Evolutionary conservation across 2,797 vertebrate species (phyloP), one percentile per base, ranked within the genome.

Genomic region (Scarus forsteni): DNA sequence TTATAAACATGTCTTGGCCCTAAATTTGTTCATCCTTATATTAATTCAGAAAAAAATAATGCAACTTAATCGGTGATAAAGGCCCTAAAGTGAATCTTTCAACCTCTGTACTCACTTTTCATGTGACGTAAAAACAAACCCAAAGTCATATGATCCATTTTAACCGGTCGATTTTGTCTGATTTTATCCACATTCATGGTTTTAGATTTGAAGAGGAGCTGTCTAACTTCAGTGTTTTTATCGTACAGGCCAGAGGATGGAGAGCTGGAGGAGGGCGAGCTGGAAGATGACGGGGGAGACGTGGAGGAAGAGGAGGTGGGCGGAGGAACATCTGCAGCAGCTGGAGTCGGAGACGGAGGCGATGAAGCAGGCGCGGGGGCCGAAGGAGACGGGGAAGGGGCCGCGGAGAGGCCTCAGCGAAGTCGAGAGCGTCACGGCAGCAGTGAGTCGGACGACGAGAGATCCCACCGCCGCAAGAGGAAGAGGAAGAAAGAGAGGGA

Each of bases 181-280:
- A 27, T 14, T 3, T n/a, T 39, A 8, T 27, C 2, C 27, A 27
- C 27, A 4, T 27, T 27, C 27, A 27, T 27, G 4, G 2, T 27
- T 27, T 27, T 27, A 27, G 27, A 27, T 27, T 27, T 27, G 27
- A 27, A 27, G 27, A 27, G 4, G 27, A 27, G 27, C 27, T 56
- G 0, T 60, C 4, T 81, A 73, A 80, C 52, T 1, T 56, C 38
- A 1, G 0, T 66, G 2, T 83, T 54, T 75, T 36, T 16, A n/a
- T 63, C 27, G 6, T 50, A 69, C 86, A 95, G 94, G 76, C 78
- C 75, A 81, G 97, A 98, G 86, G 97, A 99, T 92, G 97, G 94
- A 3, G 98, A 99, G 71, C 86, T 98, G 94, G 97, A 98, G 65
- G 97, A 98, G 85, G 97, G 97, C 0, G 97, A 98, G 80, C 86